phyloP scores from a whole-genome alignment of 2,888 invertebrate species.

The Dasysyrphus albostriatus region DNA sequence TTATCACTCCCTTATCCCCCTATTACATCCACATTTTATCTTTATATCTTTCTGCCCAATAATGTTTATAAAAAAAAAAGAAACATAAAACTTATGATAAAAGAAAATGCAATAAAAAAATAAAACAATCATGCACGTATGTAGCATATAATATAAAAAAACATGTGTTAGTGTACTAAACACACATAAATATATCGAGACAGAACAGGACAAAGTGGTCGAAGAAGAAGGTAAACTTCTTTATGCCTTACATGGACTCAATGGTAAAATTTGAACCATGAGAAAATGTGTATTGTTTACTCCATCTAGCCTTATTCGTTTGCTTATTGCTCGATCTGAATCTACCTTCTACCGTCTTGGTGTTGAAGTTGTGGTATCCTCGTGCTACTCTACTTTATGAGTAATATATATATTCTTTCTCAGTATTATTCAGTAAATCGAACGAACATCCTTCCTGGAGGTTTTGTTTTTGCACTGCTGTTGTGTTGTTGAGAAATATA shows the following conservation, averaged over 20 bases:
- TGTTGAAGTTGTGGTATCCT: conserved; percentile 42
- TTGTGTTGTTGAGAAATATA: not conserved
- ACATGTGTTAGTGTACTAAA: conserved; percentile 24
- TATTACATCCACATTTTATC: conserved; percentile 22
- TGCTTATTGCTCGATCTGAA: not conserved
- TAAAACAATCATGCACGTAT: conserved; percentile 17
- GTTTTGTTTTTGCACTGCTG: not conserved
- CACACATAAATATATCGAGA: not conserved
- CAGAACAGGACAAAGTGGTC: conserved; percentile 26
- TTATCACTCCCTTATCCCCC: conserved; percentile 23
- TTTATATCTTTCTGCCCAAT: conserved; percentile 30
- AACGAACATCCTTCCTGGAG: conserved; percentile 56
- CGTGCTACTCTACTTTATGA: conserved; percentile 67
- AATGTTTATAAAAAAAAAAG: not conserved
- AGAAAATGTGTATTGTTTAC: conserved; percentile 27
- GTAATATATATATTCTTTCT: conserved; percentile 9
- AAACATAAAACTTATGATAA: conserved; percentile 4
- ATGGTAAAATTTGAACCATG: conserved; percentile 50
- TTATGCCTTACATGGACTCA: conserved; percentile 49
- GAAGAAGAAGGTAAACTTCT: conserved; percentile 61
- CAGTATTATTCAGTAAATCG: not conserved
- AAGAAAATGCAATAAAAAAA: conserved; percentile 20
- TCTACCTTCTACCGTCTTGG: not conserved
- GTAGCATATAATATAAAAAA: conserved; percentile 12
- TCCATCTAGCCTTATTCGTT: conserved; percentile 7